Percentiles rank a stretch among this genome's conserved stretches.
Evolutionary conservation across 2,113 vertebrate genomes (phyloP).

Genomic region (Nannobrachium achirus): DNA sequence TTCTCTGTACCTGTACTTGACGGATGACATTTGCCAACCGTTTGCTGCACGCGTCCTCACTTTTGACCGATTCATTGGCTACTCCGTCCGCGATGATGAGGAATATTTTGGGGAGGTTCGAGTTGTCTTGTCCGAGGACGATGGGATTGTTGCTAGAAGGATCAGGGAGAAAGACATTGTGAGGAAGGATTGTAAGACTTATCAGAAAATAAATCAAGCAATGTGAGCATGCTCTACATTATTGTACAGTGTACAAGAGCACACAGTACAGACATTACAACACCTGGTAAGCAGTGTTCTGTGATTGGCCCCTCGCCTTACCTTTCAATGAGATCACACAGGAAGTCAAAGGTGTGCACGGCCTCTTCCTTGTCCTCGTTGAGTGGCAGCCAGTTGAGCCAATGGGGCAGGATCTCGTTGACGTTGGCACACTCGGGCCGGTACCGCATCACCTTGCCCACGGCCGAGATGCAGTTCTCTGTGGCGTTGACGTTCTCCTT

Average conservation of each 20-base stretch:
- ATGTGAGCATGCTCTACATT: too few relatives aligned
- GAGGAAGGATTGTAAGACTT: not conserved
- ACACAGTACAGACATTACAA: too few relatives aligned
- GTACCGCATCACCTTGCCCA: conserved; percentile 96
- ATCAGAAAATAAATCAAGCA: too few relatives aligned
- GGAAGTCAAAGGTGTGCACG: conserved; percentile 93
- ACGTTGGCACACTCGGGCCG: conserved; percentile 93
- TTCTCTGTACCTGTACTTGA: conserved; percentile 89
- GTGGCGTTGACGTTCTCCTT: conserved; percentile 98
- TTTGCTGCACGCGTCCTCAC: conserved; percentile 93
- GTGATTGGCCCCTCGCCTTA: conserved; percentile 34
- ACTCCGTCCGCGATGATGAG: conserved; percentile 95
- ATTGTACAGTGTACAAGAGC: too few relatives aligned
- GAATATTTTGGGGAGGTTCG: conserved; percentile 96
- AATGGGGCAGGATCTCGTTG: conserved; percentile 94
- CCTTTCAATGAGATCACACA: conserved; percentile 98
- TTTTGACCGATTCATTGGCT: conserved; percentile 92
- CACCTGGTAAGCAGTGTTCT: too few relatives aligned
- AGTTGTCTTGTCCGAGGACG: conserved; percentile 94
- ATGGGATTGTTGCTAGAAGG: conserved; percentile 91
- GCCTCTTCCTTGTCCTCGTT: conserved; percentile 99
- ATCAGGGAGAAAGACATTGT: not conserved
- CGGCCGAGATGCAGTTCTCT: conserved; percentile 98
- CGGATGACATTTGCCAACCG: conserved; percentile 94
- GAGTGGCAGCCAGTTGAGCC: conserved; percentile 96